Percentiles rank a stretch among this genome's conserved stretches.
These are phyloP conservation scores for Melanotaenia boesemani DNA, from an alignment of 2,797 vertebrate species.

Conservation along the genomic window DNA sequence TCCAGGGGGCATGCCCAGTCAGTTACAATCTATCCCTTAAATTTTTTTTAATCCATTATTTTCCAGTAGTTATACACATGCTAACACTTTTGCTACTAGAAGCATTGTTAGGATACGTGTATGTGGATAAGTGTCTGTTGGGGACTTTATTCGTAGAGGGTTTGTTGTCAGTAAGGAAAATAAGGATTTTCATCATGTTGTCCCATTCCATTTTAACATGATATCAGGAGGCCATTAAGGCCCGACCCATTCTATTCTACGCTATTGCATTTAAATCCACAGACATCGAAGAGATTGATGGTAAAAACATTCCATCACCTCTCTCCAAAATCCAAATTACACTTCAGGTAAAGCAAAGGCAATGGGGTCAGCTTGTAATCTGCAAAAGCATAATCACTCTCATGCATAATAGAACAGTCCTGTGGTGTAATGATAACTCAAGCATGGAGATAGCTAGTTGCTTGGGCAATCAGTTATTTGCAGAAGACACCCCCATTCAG, in stretches of 20 bases:
- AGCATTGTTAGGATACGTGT: constrained; percentile 33
- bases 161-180: constrained; percentile 74
- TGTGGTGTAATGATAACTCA: constrained; percentile 58
- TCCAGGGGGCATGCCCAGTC: constrained; percentile 61
- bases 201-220: constrained; percentile 70
- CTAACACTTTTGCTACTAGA: constrained; percentile 50
- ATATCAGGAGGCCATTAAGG: constrained; percentile 72
- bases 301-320: constrained; percentile 51
- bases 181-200: constrained; percentile 76
- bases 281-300: constrained; percentile 72
- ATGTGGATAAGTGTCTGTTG: constrained; percentile 23
- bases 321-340: constrained; percentile 71
- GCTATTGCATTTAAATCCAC: constrained; percentile 58
- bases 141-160: constrained; percentile 65
- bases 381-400: constrained; percentile 73
- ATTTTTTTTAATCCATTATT: constrained; percentile 57
- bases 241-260: constrained; percentile 57
- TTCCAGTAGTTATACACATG: constrained; percentile 31
- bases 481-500: constrained; percentile 60
- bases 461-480: constrained; percentile 59
- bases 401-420: constrained; percentile 75
- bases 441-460: constrained; percentile 62
- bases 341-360: constrained; percentile 79
- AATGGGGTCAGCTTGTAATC: constrained; percentile 80
- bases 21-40: constrained; percentile 56